Evolutionary conservation across 2,888 invertebrate genomes (phyloP), one percentile per base, ranked within the genome.

Genomic region (Autographa pulchrina): DNA sequence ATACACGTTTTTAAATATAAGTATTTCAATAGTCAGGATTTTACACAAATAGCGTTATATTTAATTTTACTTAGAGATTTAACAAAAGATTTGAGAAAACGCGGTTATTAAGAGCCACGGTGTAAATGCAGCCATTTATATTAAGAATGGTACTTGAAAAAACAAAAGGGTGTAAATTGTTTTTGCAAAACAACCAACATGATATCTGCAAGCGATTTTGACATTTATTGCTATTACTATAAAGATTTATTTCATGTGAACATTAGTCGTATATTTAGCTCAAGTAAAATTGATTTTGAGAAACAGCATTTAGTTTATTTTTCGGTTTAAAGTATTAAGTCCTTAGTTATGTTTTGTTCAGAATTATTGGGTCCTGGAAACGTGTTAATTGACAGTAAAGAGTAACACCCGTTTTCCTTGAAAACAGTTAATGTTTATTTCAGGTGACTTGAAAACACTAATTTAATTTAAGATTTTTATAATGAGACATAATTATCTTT

Each of bases 161-260:
- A 87, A 86, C 78, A 86, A 88, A 86, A 86, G 82, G 83, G 85
- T 80, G 85, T 86, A 76, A 86, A 88, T 85, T 82, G 84, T 82
- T 86, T 79, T 82, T 77, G 86, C 85, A 78, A 87, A 88, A 83
- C 85, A 77, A 81, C 77, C 75, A 65, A 43, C 62, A 56, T 68
- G 48, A 66, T 76, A 70, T 76, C 77, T 71, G 68, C 80, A 81
- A 64, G 64, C 75, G 67, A 85, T 72, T 82, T 74, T 83, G 77
- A 82, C 76, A 67, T 83, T 80, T 85, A 86, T 71, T 7, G 2
- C 52, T 54, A 25, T 18, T 0, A 8, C 7, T 62, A 76, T 79
- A 85, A 74, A 72, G 81, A 80, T 78, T 81, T 78, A 75, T 80
- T 74, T 85, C 35, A 75, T 65, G 9, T 68, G 72, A 16, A 52